A percentile compares a stretch with the other conserved stretches of the same genome.
phyloP scores from a whole-genome alignment of 2,797 vertebrate species.

The Loriculus beryllinus region DNA sequence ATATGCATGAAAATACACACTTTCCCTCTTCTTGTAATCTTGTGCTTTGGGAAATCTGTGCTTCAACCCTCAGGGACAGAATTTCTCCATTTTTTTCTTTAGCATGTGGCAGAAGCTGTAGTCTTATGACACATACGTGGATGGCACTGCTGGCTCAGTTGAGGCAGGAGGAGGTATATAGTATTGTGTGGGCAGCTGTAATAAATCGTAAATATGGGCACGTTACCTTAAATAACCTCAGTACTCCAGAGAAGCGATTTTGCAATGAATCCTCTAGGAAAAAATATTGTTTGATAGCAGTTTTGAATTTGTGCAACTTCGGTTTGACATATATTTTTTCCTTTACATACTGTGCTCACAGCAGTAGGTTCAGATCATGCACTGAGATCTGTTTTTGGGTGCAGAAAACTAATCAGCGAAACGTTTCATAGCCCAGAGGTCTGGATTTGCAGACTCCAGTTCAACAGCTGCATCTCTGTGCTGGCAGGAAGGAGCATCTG shows the following conservation, averaged over 20 bases:
- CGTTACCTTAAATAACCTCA: background rate
- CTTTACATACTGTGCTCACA: background rate
- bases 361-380: background rate
- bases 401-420: conserved; percentile 11
- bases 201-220: background rate
- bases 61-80: background rate
- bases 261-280: background rate
- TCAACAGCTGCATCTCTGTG: conserved; percentile 28
- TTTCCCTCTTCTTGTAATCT: background rate
- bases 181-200: background rate
- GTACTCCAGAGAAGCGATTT: background rate
- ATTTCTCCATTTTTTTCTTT: background rate
- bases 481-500: conserved; percentile 20
- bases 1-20: background rate
- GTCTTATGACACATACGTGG: background rate
- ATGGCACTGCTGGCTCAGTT: background rate
- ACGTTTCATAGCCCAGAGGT: conserved; percentile 15
- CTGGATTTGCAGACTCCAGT: conserved; percentile 4
- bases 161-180: background rate
- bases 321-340: background rate
- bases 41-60: background rate
- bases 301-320: background rate
- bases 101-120: background rate
- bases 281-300: background rate
- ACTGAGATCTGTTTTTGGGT: background rate